phyloP scores from a whole-genome alignment of 2,113 vertebrate genomes.

The Ramphastos sulfuratus region DNA sequence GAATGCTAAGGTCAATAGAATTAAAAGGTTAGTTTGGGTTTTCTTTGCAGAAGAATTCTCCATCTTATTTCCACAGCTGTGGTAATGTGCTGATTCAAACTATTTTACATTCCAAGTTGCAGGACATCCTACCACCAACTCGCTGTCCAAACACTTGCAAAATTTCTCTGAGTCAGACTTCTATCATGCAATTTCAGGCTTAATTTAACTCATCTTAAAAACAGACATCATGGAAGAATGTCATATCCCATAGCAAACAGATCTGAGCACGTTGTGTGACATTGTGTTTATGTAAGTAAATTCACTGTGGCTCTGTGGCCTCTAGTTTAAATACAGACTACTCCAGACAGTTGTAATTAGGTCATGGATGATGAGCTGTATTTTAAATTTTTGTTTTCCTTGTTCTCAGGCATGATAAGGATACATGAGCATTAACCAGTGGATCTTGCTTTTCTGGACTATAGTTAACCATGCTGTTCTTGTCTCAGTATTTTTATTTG shows the following conservation, averaged over 20 bases:
- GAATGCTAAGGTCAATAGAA: neutral
- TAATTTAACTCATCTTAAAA: constrained; percentile 64
- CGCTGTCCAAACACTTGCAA: constrained; percentile 53
- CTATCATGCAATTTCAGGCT: constrained; percentile 61
- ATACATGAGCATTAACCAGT: neutral
- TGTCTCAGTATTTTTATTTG: neutral
- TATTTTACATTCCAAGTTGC: neutral
- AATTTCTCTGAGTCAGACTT: constrained; percentile 45
- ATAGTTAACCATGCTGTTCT: neutral
- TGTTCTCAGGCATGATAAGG: neutral
- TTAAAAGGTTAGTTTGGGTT: neutral
- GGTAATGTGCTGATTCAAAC: neutral
- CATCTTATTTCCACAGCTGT: neutral
- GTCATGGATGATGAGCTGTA: neutral
- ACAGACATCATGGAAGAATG: constrained; percentile 23
- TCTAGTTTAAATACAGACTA: neutral
- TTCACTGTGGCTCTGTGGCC: neutral
- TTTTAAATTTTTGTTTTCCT: neutral
- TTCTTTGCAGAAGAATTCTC: neutral
- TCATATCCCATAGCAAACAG: constrained; percentile 1
- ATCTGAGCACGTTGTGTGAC: neutral
- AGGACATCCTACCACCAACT: neutral
- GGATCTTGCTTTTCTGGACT: neutral
- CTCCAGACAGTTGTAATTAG: neutral
- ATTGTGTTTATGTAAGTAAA: constrained; percentile 28